Evolutionary conservation across 2,113 vertebrate genomes (phyloP), one percentile per base, ranked within the genome.

Genomic region (Leucosticte australis): DNA sequence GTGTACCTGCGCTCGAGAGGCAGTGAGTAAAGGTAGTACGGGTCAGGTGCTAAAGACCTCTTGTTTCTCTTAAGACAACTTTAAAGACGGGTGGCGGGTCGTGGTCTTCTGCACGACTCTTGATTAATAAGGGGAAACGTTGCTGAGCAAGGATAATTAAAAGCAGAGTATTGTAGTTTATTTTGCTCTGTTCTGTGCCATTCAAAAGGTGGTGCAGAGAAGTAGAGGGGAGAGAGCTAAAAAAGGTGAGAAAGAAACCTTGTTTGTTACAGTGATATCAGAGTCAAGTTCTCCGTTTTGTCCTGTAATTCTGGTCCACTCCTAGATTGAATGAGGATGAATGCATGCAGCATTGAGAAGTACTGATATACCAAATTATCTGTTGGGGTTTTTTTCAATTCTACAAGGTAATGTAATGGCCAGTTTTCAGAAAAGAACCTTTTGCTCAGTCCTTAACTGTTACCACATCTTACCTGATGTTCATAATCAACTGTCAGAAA

Each of bases 11-110:
- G 7, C 57, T 16, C 11, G 35, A 33, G 30, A 20, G 50, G 26
- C 1, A 37, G 41, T 1, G 12, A 52, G 52, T 30, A 60, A 41
- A 20, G 6, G 7, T 2, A 6, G 28, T 1, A 10, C 3, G 19
- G 22, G 69, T 37, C 49, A 6, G 33, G 26, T 9, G 6, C 68
- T n/a, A 41, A 8, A 39, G 31, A 17, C 3, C 14, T 52, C 27
- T 8, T 64, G 33, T 60, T 64, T 67, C 35, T 28, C 11, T 9
- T 28, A 33, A 42, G 10, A 49, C 7, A 17, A 7, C 3, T 69
- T 27, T 55, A 55, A 69, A 55, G 30, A 13, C 4, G 20, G 12
- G 4, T 15, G 31, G 19, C 9, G 26, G 37, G 15, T 70, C 5
- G 7, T 53, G 17, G 49, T 23, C 4, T 2, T n/a, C 46, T 73